Base-by-base conservation (phyloP, 1,140 invertebrate species). In the Belonocnema kinseyi region DNA sequence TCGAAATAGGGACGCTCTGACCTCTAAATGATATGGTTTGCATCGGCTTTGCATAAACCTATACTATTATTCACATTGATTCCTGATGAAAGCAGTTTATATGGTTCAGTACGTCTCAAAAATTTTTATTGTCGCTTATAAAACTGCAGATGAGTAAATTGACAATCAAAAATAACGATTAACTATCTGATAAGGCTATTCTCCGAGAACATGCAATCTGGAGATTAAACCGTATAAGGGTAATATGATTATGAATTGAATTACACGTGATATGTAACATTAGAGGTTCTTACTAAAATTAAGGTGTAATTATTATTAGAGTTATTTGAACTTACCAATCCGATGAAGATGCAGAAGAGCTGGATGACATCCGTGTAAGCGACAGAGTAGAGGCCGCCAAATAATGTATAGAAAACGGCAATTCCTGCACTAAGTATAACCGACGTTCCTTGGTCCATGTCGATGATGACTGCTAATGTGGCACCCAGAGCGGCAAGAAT, bases 281-380 rank as follows among this genome's bases (percentile, higher is more conserved):
- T 8, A 11, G 40, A 46, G 7, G 4, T 11, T 46, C 10, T 7
- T 46, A 10, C 1, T 46, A 61, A 61, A 26, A 1, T 16, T 6
- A 56, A 19, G 10, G 16, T 8, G 10, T 3, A 56, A 56, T n/a
- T 17, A n/a, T 56, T 56, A 12, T 58, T 26, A 12, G 14, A 14
- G 54, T 10, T 19, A 51, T 13, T 13, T 61, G 0, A 74, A 92
- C 93, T 93, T 89, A 96, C 95, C 92, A 99, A 92, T 26, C 99
- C 99, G 83, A 99, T 94, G 92, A 99, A 99, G 88, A 99, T 99
- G 91, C 98, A 99, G 92, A 99, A 98, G 2, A 99, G 93, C 91
- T 99, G 99, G 81, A 99, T 98, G 82, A 99, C 98, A 90, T 99
- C 99, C 2, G 99, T 99, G 89, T 99, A 99, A 0, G 98, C 98